A percentile compares a stretch with the other conserved stretches of the same genome.
Evolutionary conservation across 2,888 invertebrate species (phyloP).

Genomic region (Panzeria rudis): DNA sequence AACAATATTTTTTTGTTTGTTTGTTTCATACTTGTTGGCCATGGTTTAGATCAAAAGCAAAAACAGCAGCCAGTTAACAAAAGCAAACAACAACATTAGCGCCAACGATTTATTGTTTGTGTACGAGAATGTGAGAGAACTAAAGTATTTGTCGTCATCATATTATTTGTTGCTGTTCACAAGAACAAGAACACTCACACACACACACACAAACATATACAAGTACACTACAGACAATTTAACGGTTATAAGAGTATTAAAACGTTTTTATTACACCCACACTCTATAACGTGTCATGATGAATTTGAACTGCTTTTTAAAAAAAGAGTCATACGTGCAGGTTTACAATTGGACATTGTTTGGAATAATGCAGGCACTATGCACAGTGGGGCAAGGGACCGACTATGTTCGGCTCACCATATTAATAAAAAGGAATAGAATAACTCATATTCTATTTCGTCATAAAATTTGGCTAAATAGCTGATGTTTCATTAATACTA

Average conservation of each 20-base stretch:
- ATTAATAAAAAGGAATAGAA: no score
- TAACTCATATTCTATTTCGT: no score
- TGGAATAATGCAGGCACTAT: background rate
- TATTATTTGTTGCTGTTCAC: constrained; percentile 5
- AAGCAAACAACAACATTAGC: constrained; percentile 57
- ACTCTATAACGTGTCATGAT: constrained; percentile 18
- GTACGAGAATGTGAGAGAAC: constrained; percentile 29
- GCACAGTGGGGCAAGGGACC: no score
- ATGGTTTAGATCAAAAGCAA: constrained; percentile 40
- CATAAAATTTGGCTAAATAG: no score
- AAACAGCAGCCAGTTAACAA: constrained; percentile 49
- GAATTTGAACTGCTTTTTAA: background rate
- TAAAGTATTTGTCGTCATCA: constrained; percentile 26
- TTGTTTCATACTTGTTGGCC: constrained; percentile 50
- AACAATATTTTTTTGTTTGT: constrained; percentile 8
- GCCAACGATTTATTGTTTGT: constrained; percentile 60
- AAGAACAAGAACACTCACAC: constrained; percentile 1
- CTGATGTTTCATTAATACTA: no score
- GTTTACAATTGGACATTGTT: background rate
- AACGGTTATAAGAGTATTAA: constrained; percentile 5
- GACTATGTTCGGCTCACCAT: no score
- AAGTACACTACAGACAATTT: constrained; percentile 5
- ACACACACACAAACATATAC: background rate
- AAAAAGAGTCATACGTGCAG: background rate
- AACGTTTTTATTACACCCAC: constrained; percentile 41